Evolutionary conservation across 2,888 invertebrate species (phyloP).

Genomic region (Diabrotica balteata): DNA sequence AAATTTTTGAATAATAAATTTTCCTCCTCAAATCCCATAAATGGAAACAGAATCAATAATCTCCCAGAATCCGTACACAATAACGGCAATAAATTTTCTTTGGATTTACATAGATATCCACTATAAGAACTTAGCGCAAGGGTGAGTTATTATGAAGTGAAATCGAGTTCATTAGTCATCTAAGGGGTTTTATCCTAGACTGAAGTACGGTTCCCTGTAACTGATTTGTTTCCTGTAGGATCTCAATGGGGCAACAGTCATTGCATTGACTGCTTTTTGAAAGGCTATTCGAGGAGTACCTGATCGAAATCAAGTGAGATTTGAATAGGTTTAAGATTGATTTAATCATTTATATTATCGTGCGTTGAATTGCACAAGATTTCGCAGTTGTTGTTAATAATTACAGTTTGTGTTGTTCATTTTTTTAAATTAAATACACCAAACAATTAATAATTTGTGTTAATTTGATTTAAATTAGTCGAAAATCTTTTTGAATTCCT

Average conservation of each 20-base stretch:
- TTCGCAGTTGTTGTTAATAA: too few species aligned
- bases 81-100: slow-evolving; percentile 38
- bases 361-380: background rate
- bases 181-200: slow-evolving; percentile 40
- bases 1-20: slow-evolving; percentile 25
- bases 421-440: too few species aligned
- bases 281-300: slow-evolving; percentile 16
- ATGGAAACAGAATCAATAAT: slow-evolving; percentile 29
- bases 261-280: slow-evolving; percentile 21
- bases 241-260: slow-evolving; percentile 43
- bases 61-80: slow-evolving; percentile 32
- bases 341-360: slow-evolving; percentile 32
- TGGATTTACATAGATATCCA: slow-evolving; percentile 43
- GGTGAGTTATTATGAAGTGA: slow-evolving; percentile 40
- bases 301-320: slow-evolving; percentile 11
- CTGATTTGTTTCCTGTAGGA: slow-evolving; percentile 50
- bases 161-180: slow-evolving; percentile 48
- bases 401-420: too few species aligned
- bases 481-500: too few species aligned
- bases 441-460: too few species aligned
- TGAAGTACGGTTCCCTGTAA: slow-evolving; percentile 51
- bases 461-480: too few species aligned
- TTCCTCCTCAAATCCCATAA: slow-evolving; percentile 23
- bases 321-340: slow-evolving; percentile 1
- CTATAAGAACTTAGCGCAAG: slow-evolving; percentile 37